Evolutionary conservation across 2,888 invertebrate species (phyloP).

Genomic region (Ceratothoa steindachneri): DNA sequence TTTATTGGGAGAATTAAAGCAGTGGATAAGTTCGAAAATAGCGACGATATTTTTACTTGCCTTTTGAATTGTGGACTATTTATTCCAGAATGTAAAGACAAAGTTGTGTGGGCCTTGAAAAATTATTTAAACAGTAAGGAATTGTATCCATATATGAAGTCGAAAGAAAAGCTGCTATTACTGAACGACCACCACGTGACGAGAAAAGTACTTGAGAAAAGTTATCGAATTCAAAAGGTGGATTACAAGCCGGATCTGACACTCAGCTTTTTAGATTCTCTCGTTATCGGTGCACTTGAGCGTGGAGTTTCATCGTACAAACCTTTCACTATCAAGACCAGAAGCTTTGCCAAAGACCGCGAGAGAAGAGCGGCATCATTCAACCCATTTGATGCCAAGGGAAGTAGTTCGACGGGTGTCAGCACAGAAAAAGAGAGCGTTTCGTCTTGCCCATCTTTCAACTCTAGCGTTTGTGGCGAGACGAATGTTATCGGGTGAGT

Average conservation of each 20-base stretch:
- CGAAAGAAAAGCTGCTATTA: neutral
- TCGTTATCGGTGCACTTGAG: constrained; percentile 26
- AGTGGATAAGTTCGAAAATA: neutral
- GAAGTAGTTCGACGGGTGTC: neutral
- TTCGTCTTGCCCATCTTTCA: neutral
- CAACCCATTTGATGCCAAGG: neutral
- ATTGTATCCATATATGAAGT: neutral
- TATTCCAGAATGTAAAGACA: neutral
- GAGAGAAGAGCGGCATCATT: neutral
- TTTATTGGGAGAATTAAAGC: neutral
- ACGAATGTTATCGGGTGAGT: neutral
- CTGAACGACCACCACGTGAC: neutral
- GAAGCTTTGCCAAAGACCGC: neutral
- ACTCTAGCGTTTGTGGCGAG: neutral
- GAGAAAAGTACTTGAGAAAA: neutral
- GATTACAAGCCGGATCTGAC: constrained; percentile 22
- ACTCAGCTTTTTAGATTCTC: constrained; percentile 31
- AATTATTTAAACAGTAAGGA: neutral
- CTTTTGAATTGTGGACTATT: neutral
- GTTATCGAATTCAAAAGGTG: neutral
- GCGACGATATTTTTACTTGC: neutral
- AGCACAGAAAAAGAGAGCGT: neutral
- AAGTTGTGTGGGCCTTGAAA: neutral
- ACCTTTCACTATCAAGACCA: constrained; percentile 17
- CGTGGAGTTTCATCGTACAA: constrained; percentile 27